A percentile compares a stretch with the other conserved stretches of the same genome.
phyloP scores from a whole-genome alignment of 2,113 vertebrate species.

The Callospermophilus lateralis region DNA sequence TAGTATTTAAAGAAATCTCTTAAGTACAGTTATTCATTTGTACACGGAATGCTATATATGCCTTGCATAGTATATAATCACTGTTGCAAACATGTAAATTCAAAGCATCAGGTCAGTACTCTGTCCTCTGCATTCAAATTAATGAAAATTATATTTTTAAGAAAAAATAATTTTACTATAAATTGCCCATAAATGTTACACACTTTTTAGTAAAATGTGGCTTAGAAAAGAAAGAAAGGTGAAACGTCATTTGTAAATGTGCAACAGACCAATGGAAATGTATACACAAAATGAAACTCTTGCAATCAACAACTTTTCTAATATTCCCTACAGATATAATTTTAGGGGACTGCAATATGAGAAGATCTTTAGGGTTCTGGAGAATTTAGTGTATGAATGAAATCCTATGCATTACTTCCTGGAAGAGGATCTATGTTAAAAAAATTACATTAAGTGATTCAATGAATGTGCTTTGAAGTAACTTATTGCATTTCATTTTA shows the following conservation, averaged over 20 bases:
- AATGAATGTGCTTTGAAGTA: background rate
- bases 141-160: background rate
- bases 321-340: background rate
- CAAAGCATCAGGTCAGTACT: background rate
- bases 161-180: background rate
- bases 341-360: background rate
- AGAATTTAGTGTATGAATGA: background rate
- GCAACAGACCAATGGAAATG: background rate
- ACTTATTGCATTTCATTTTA: constrained; percentile 41
- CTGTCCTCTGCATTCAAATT: background rate
- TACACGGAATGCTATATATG: background rate
- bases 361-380: background rate
- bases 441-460: background rate
- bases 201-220: background rate
- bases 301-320: background rate
- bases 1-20: background rate
- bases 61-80: fast-evolving
- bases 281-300: background rate
- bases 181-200: background rate
- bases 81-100: background rate
- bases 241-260: background rate
- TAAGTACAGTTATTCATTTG: background rate
- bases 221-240: background rate
- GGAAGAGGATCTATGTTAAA: background rate
- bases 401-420: background rate